Conservation (phyloP, 2,888 invertebrate genomes). For the Caenorhabditis auriculariae region DNA sequence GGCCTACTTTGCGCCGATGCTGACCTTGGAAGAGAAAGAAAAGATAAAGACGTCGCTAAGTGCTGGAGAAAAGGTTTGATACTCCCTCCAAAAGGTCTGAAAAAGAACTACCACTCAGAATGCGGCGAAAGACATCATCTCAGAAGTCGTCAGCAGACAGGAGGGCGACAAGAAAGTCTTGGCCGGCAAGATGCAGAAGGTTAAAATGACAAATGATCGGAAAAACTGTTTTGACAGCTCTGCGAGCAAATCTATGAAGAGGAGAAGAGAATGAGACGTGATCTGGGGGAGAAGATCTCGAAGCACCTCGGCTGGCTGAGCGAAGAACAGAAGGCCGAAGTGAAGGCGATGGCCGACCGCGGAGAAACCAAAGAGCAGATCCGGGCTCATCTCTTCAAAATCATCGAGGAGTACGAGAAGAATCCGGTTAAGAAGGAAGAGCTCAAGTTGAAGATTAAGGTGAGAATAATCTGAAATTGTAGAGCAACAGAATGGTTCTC, state of each 20-base stretch:
- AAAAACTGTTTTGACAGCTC: not conserved
- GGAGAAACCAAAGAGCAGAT: constrained; percentile 44
- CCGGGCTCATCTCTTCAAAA: constrained; percentile 39
- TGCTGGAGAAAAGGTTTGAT: constrained; percentile 12
- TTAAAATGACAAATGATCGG: not conserved
- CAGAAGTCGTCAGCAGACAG: constrained; percentile 23
- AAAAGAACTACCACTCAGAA: no score
- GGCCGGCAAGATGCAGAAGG: constrained; percentile 25
- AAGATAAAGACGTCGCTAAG: constrained; percentile 17
- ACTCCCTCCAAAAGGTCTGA: no score
- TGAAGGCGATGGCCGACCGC: constrained; percentile 20
- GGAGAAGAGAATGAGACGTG: constrained; percentile 7
- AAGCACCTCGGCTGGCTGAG: constrained; percentile 43
- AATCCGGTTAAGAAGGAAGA: constrained; percentile 20
- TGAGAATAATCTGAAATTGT: not conserved
- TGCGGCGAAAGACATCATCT: constrained; percentile 14
- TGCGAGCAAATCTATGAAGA: constrained; percentile 19
- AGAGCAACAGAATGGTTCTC: not conserved
- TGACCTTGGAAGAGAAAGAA: constrained; percentile 10
- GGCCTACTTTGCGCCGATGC: not conserved
- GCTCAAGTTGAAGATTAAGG: constrained; percentile 6
- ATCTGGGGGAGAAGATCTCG: constrained; percentile 4
- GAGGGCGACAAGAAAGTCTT: constrained; percentile 18
- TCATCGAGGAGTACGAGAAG: constrained; percentile 25
- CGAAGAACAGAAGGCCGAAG: constrained; percentile 27